Base-by-base conservation (phyloP, 2,888 invertebrate genomes). In the Drosophila pseudotalamancana region DNA sequence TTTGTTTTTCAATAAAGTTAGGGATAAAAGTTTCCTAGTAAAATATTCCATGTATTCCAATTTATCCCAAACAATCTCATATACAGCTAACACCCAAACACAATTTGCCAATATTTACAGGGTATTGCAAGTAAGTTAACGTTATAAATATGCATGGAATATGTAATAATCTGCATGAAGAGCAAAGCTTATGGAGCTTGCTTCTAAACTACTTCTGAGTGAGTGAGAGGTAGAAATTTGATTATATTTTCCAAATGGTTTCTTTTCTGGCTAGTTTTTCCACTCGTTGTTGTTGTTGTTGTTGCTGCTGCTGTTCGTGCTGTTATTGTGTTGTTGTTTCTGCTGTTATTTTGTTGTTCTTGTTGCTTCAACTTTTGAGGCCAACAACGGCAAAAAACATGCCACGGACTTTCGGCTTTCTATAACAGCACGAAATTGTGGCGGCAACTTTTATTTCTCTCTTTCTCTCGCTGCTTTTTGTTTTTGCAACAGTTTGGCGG, bases 211-310 rank as follows among this genome's bases (percentile, higher is more conserved):
- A 49, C 27, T 34, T 23, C 32, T 34, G 42, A 27, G 19, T n/a
- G 55, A 35, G 21, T 8, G 32, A 53, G 37, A 43, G 54, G 35
- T 37, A 63, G 37, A 77, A 63, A 77, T 78, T 77, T 75, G 77
- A 77, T 78, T 77, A 78, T 75, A 66, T 77, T 75, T 78, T 72
- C 66, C 79, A 72, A 77, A 75, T 75, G 68, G 72, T 72, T 64
- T 66, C 68, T 62, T 60, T 65, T 57, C 43, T 46, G 35, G 34
- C 35, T 53, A 40, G 57, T 48, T 54, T n/a, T 48, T 31, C 19
- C 19, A 45, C 21, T 8, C 27, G 9, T 8, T 48, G 25, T 18
- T 29, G 29, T 12, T 40, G 40, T 21, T 55, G 34, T 12, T 43
- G 35, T 1, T 37, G 12, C 4, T 25, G 43, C 8, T 25, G 25